These are phyloP conservation scores for Apeltes quadracus DNA, from an alignment of 2,113 vertebrate genomes.

Conservation along the genomic window DNA sequence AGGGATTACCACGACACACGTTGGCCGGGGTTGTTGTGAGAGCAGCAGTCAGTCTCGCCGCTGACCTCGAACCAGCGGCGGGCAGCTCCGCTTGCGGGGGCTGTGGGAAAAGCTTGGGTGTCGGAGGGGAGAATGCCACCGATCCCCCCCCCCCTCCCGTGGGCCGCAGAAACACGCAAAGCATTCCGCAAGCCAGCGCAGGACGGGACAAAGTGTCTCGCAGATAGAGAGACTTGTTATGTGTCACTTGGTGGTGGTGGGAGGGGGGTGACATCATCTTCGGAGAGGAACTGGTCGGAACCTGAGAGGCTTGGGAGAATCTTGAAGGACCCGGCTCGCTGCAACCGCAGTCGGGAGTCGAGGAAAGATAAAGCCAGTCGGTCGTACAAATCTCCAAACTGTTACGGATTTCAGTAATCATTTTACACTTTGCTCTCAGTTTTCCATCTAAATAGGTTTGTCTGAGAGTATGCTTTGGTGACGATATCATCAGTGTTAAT, in stretches of 20 bases:
- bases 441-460: not conserved
- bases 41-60: constrained; percentile 65
- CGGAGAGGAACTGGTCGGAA: no score
- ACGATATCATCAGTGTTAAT: no score
- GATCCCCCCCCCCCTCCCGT: constrained; percentile 83
- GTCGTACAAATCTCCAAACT: not conserved
- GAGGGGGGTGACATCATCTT: constrained; percentile 66
- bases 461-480: no score
- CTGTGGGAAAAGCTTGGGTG: constrained; percentile 84
- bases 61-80: constrained; percentile 65
- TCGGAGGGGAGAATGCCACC: constrained; percentile 89
- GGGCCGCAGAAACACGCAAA: constrained; percentile 86
- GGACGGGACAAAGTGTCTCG: constrained; percentile 70
- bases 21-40: constrained; percentile 67
- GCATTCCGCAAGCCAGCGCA: constrained; percentile 75
- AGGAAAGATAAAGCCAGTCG: not conserved
- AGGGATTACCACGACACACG: constrained; percentile 75
- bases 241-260: constrained; percentile 38
- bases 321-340: not conserved
- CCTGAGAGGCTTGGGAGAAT: no score
- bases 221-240: constrained; percentile 37
- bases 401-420: not conserved
- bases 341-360: not conserved
- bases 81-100: constrained; percentile 58
- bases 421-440: not conserved